Evolutionary conservation across 2,888 invertebrate species (phyloP).

Genomic region (Drosophila ochracea): DNA sequence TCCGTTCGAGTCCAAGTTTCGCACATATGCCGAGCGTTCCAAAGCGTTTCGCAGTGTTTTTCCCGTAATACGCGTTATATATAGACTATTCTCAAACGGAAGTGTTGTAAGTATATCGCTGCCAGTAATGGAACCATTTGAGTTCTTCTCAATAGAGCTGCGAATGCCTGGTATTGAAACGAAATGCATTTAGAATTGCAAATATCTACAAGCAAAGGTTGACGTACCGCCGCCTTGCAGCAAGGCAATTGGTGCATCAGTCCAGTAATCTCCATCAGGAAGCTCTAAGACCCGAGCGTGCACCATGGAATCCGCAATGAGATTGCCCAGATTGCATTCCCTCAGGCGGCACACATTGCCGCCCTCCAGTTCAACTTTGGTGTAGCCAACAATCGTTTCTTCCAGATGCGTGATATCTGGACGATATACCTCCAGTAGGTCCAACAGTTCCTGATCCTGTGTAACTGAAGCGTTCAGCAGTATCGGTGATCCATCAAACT

Average conservation of each 20-base stretch:
- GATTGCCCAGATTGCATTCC: constrained; percentile 95
- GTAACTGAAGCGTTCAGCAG: constrained; percentile 89
- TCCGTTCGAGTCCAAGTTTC: constrained; percentile 87
- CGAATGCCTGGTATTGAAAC: constrained; percentile 86
- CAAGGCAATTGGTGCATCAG: constrained; percentile 91
- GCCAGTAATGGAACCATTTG: constrained; percentile 88
- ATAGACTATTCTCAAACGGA: constrained; percentile 91
- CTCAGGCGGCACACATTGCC: constrained; percentile 87
- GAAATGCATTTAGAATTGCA: neutral
- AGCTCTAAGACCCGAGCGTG: constrained; percentile 85
- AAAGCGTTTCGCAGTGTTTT: constrained; percentile 88
- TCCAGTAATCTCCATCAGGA: constrained; percentile 87
- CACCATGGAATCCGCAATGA: constrained; percentile 92
- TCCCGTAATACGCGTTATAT: constrained; percentile 89
- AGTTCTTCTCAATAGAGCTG: constrained; percentile 87
- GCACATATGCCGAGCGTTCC: constrained; percentile 88
- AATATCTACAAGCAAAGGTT: rapidly evolving
- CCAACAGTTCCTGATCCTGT: constrained; percentile 89
- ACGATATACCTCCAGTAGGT: constrained; percentile 88
- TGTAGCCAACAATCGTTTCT: constrained; percentile 88
- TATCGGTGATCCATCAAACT: constrained; percentile 91
- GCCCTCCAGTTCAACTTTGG: constrained; percentile 90
- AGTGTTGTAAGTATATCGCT: constrained; percentile 90
- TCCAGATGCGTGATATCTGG: constrained; percentile 87
- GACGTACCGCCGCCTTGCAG: constrained; percentile 90